Conservation (phyloP, 2,888 invertebrate species). For the Netelia inedita region DNA sequence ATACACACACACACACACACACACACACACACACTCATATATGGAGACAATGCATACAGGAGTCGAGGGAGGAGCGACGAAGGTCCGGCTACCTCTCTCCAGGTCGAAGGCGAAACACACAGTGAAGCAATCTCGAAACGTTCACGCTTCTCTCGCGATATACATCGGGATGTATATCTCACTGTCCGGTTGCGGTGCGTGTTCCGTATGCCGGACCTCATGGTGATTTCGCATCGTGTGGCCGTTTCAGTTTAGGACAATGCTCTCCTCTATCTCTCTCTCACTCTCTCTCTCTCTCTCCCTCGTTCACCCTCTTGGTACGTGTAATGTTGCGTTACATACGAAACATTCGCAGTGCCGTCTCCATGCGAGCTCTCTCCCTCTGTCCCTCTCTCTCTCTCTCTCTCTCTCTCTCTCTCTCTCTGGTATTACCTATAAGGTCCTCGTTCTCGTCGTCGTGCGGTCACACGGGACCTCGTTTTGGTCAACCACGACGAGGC, state of each 20-base stretch:
- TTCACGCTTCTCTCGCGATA: constrained; percentile 14
- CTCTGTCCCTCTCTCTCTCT: constrained; percentile 4
- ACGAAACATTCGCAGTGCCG: constrained; percentile 30
- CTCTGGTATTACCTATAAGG: background rate
- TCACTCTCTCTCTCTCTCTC: background rate
- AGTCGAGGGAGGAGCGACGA: background rate
- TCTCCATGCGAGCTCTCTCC: constrained; percentile 32
- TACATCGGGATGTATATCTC: constrained; percentile 33
- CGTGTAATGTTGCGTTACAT: constrained; percentile 56
- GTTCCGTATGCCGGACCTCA: constrained; percentile 37
- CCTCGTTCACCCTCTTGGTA: background rate
- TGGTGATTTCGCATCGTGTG: constrained; percentile 57
- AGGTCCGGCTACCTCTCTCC: constrained; percentile 19
- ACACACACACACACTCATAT: background rate
- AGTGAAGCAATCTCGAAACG: constrained; percentile 55
- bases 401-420: constrained; percentile 2
- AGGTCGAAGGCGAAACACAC: constrained; percentile 46
- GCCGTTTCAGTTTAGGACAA: constrained; percentile 49
- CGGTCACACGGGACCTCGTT: constrained; percentile 47
- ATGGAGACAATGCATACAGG: constrained; percentile 9
- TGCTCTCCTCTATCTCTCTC: constrained; percentile 10
- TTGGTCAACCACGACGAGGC: constrained; percentile 40
- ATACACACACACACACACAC: background rate
- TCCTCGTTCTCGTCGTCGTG: constrained; percentile 13
- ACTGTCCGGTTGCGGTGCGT: constrained; percentile 42